These are phyloP conservation scores for Mustelus asterias DNA, from an alignment of 2,113 vertebrate species.

Conservation along the genomic window DNA sequence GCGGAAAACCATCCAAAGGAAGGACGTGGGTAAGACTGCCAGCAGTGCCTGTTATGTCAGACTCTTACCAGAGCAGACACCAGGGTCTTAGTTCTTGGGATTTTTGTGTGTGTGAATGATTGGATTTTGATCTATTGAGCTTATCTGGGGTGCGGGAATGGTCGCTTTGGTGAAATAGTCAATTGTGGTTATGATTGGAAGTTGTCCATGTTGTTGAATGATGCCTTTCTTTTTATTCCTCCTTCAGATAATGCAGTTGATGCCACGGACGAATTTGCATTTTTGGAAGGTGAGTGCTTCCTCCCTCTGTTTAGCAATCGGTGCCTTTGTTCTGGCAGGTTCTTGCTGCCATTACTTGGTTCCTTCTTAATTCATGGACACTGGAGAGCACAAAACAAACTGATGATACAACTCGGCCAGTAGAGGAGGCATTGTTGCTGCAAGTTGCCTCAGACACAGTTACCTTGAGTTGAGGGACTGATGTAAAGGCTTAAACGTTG, in stretches of 20 bases:
- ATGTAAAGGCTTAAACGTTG: neutral
- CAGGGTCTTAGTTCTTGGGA: neutral
- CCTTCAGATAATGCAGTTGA: slow-evolving; percentile 86
- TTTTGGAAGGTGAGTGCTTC: slow-evolving; percentile 80
- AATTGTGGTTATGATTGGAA: neutral
- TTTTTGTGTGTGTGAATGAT: neutral
- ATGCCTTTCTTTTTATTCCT: slow-evolving; percentile 35
- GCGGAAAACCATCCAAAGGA: slow-evolving; percentile 92
- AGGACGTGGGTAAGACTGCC: slow-evolving; percentile 75
- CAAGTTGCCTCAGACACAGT: neutral
- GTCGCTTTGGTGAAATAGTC: neutral
- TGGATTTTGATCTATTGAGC: slow-evolving; percentile 29
- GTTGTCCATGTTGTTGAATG: neutral
- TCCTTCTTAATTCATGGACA: neutral
- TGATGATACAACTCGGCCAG: neutral
- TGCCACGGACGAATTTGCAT: slow-evolving; percentile 90
- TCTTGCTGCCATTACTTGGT: neutral
- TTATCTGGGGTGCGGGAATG: neutral
- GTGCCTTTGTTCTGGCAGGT: neutral
- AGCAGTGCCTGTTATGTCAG: neutral
- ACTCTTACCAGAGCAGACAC: neutral
- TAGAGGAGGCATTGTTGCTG: neutral
- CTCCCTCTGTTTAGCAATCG: neutral
- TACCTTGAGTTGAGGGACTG: neutral
- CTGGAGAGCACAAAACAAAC: neutral